phyloP scores from a whole-genome alignment of 2,797 vertebrate genomes.

The Emydoidea blandingii region DNA sequence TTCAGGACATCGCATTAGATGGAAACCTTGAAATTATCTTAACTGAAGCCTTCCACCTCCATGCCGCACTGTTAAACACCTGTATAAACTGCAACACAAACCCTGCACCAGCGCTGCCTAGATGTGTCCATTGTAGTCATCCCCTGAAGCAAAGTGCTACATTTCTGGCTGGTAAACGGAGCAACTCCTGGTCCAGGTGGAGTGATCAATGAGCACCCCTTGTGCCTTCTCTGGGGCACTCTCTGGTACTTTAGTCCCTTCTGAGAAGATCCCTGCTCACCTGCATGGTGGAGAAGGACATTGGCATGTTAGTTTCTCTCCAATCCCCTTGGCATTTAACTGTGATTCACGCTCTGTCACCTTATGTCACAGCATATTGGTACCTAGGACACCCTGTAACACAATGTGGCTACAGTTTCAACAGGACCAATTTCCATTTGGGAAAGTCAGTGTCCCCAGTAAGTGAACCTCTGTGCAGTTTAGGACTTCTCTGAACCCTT shows the following conservation, averaged over 20 bases:
- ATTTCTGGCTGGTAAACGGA: background rate
- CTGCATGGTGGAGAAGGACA: background rate
- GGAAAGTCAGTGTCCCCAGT: background rate
- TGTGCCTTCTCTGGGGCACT: background rate
- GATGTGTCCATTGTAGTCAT: background rate
- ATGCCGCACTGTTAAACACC: accelerated
- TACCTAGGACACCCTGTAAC: background rate
- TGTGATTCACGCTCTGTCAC: background rate
- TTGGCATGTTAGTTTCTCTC: background rate
- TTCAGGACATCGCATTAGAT: background rate
- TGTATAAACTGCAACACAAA: background rate
- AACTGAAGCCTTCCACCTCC: accelerated
- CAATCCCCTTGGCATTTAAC: background rate
- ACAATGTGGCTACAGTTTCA: accelerated
- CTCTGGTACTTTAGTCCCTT: accelerated
- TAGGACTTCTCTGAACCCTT: background rate
- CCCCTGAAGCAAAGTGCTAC: background rate
- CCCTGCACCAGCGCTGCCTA: background rate
- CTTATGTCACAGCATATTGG: background rate
- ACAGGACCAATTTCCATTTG: background rate
- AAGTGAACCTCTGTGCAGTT: too few relatives aligned
- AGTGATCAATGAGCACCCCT: background rate
- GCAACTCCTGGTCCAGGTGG: background rate
- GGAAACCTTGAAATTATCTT: background rate
- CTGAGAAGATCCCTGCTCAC: accelerated